Evolutionary conservation across 2,888 invertebrate species (phyloP).

Genomic region (Adela reaumurella): DNA sequence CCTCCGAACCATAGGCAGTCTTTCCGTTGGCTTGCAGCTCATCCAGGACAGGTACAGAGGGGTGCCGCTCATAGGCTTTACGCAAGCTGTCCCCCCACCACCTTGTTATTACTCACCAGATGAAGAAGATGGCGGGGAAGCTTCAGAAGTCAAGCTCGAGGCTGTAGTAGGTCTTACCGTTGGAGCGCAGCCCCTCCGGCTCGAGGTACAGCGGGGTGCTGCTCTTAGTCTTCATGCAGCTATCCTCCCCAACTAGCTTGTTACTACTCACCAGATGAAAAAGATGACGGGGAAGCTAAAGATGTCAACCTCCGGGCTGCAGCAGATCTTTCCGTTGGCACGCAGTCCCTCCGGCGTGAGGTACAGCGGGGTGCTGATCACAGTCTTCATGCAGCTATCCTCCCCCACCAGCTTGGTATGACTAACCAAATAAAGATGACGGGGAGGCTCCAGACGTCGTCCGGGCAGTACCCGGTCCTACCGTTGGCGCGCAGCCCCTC

Average conservation of each 20-base stretch:
- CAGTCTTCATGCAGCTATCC: slow-evolving; percentile 76
- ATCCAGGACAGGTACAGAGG: slow-evolving; percentile 90
- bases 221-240: too few species aligned
- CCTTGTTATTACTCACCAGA: too few species aligned
- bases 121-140: too few species aligned
- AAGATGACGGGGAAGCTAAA: slow-evolving; percentile 92
- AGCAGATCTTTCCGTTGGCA: slow-evolving; percentile 59
- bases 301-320: slow-evolving; percentile 77
- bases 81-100: too few species aligned
- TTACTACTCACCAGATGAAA: slow-evolving; percentile 65
- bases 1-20: slow-evolving; percentile 65
- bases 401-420: slow-evolving; percentile 81
- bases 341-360: slow-evolving; percentile 84
- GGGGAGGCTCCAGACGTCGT: slow-evolving; percentile 90
- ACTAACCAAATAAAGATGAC: too few species aligned
- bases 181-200: too few species aligned
- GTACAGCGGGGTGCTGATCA: slow-evolving; percentile 88
- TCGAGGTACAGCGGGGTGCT: too few species aligned
- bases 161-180: too few species aligned
- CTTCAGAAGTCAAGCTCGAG: too few species aligned
- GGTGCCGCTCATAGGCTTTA: slow-evolving; percentile 90
- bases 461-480: slow-evolving; percentile 63
- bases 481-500: slow-evolving; percentile 70
- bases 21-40: slow-evolving; percentile 64
- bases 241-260: slow-evolving; percentile 73